These are phyloP conservation scores for Spodoptera frugiperda DNA, from an alignment of 1,140 invertebrate species.

Conservation along the genomic window DNA sequence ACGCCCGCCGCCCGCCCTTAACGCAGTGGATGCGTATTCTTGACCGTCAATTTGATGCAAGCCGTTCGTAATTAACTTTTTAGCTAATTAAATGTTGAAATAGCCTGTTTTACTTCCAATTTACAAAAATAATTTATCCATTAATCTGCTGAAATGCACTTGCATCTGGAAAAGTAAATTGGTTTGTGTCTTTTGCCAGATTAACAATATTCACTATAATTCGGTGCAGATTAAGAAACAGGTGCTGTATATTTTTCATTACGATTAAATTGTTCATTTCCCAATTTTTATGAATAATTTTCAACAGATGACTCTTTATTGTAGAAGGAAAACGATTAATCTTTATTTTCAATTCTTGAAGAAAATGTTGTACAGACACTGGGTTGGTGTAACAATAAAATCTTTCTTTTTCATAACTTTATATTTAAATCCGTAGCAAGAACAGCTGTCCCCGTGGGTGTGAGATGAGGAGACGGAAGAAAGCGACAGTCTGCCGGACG, in stretches of 20 bases:
- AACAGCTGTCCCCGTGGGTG: conserved; percentile 27
- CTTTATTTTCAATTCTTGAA: no score
- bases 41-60: conserved; percentile 36
- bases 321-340: no score
- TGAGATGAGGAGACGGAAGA: conserved; percentile 53
- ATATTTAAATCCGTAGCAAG: conserved; percentile 27
- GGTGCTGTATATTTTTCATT: no score
- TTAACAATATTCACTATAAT: no score
- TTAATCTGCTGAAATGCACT: no score
- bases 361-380: no score
- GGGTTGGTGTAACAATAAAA: not conserved
- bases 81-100: not conserved
- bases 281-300: no score
- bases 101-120: not conserved
- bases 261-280: no score
- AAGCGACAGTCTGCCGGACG: conserved; percentile 63
- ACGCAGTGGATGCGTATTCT: conserved; percentile 59
- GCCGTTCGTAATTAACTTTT: conserved; percentile 3
- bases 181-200: no score
- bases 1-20: conserved; percentile 72
- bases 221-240: no score
- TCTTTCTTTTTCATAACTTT: not conserved
- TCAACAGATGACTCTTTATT: no score
- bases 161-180: not conserved
- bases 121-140: no score